Conservation (phyloP, 1,140 invertebrate species). For the Cydia amplana region DNA sequence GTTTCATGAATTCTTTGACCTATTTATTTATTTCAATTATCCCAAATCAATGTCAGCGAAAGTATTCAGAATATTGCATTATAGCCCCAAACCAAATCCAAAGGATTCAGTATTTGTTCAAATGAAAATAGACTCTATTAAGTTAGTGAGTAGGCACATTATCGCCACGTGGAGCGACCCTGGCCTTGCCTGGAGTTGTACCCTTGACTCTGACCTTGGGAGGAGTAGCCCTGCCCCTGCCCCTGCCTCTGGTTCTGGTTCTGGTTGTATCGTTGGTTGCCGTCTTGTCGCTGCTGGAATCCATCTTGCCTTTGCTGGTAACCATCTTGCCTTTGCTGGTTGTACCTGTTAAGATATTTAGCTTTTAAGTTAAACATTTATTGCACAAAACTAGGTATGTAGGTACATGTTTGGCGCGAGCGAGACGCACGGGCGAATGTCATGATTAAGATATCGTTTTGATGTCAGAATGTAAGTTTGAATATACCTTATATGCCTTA, state of each 20-base stretch:
- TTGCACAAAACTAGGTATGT: no score
- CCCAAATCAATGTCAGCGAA: background rate
- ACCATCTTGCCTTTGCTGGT: no score
- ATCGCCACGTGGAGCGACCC: slow-evolving; percentile 27
- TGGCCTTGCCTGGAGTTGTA: slow-evolving; percentile 18
- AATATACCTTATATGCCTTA: no score
- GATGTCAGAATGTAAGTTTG: no score
- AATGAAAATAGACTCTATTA: slow-evolving; percentile 2
- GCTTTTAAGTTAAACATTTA: no score
- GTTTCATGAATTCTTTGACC: background rate
- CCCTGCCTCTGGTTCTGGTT: slow-evolving; percentile 28
- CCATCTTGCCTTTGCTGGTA: slow-evolving; percentile 1
- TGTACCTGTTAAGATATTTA: background rate
- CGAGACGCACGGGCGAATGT: no score
- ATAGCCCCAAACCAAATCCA: background rate
- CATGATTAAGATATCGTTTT: no score
- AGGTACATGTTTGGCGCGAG: no score
- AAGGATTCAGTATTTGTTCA: background rate
- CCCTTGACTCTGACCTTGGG: slow-evolving; percentile 36
- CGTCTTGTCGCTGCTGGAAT: slow-evolving; percentile 8
- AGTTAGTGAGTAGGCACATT: background rate
- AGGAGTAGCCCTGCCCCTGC: slow-evolving; percentile 33
- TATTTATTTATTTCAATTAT: background rate
- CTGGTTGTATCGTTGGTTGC: slow-evolving; percentile 32
- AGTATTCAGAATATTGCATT: background rate